These are phyloP conservation scores for Aleadryas rufinucha DNA, from an alignment of 2,113 vertebrate genomes.

Conservation along the genomic window DNA sequence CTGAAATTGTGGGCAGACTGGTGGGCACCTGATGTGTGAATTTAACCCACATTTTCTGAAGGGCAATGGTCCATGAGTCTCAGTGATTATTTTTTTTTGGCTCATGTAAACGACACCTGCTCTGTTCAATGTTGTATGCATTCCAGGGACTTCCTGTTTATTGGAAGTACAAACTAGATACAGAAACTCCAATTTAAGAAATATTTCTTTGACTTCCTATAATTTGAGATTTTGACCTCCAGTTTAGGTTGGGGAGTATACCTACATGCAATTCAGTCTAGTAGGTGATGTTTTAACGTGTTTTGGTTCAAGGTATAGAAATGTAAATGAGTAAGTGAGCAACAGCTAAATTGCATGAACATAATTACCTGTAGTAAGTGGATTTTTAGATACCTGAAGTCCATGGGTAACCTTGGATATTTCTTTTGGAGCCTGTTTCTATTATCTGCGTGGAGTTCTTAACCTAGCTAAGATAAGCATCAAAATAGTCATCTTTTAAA, in stretches of 20 bases:
- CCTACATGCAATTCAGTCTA: not conserved
- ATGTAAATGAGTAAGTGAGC: not conserved
- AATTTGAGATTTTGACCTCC: not conserved
- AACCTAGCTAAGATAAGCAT: not conserved
- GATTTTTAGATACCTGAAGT: not conserved
- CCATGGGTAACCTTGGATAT: not conserved
- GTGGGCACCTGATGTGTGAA: not conserved
- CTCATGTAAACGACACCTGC: not conserved
- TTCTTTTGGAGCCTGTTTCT: not conserved
- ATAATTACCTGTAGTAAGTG: not conserved
- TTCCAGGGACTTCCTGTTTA: not conserved
- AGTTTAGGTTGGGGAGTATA: not conserved
- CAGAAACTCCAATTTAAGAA: not conserved
- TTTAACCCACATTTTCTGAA: not conserved
- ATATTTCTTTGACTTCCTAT: not conserved
- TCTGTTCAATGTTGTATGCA: not conserved
- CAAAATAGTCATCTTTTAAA: not conserved
- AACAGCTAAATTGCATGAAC: not conserved
- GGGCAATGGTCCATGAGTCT: rapidly evolving
- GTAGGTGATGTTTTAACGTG: not conserved
- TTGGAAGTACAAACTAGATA: not conserved
- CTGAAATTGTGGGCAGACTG: not conserved
- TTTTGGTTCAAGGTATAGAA: not conserved
- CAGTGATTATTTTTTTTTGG: not conserved
- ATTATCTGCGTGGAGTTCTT: not conserved